Evolutionary conservation across 2,888 invertebrate species (phyloP).

Genomic region (Acleris cristana): DNA sequence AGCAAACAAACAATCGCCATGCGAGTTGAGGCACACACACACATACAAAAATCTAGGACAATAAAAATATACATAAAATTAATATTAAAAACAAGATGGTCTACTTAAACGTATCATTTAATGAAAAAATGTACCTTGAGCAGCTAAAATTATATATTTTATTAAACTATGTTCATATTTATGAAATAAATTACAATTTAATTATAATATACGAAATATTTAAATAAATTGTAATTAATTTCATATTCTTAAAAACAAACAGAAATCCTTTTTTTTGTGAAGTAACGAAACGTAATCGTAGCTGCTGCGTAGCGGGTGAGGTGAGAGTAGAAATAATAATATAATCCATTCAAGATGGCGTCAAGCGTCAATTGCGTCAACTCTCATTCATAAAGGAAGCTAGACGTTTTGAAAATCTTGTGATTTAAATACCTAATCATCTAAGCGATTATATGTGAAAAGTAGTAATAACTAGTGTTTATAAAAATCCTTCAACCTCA

Average conservation of each 20-base stretch:
- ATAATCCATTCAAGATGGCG: constrained; percentile 26
- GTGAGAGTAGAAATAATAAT: constrained; percentile 11
- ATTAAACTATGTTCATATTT: no score
- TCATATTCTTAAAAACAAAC: no score
- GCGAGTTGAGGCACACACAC: no score
- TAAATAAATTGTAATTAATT: no score
- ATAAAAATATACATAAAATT: no score
- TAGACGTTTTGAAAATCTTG: not conserved
- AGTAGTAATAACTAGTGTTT: constrained; percentile 2
- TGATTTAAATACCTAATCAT: constrained; percentile 5
- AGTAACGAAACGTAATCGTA: constrained; percentile 28
- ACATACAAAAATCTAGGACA: no score
- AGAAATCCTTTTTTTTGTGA: not conserved
- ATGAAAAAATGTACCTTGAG: no score
- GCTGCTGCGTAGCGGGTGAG: not conserved
- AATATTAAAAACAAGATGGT: not conserved
- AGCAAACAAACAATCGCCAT: no score
- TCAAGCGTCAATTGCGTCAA: constrained; percentile 1
- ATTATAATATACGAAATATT: no score
- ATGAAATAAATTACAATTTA: no score
- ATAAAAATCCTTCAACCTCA: not conserved
- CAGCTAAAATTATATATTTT: no score
- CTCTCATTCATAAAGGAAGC: no score
- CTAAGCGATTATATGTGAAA: constrained; percentile 8
- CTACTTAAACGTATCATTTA: constrained; percentile 1